Evolutionary conservation across 1,140 invertebrate genomes (phyloP).

Genomic region (Drosophila sechellia): DNA sequence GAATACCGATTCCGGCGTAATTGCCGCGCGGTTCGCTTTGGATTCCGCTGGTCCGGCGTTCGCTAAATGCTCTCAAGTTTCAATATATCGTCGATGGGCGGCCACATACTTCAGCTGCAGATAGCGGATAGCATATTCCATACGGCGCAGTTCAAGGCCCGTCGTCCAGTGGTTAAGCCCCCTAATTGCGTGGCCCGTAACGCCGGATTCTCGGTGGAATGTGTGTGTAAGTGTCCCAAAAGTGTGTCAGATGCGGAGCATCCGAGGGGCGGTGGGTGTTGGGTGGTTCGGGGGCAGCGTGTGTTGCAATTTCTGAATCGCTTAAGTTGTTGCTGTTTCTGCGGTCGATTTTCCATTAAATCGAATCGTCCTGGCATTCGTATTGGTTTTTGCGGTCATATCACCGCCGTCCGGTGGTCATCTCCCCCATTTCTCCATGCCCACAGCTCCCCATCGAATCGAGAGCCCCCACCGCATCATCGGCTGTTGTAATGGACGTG

Average conservation of each 20-base stretch:
- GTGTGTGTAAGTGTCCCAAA: conserved; percentile 28
- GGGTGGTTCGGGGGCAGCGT: not conserved
- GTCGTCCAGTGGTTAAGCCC: conserved; percentile 53
- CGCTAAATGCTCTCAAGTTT: conserved; percentile 51
- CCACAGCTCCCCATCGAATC: not conserved
- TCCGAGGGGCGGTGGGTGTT: not conserved
- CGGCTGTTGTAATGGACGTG: conserved; percentile 25
- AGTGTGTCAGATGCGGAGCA: conserved; percentile 14
- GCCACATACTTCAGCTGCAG: conserved; percentile 46
- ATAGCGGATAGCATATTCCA: not conserved
- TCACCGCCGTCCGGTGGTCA: conserved; percentile 32
- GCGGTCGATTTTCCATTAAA: conserved; percentile 78
- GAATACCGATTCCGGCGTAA: conserved; percentile 21
- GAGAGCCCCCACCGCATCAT: conserved; percentile 10
- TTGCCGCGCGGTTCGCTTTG: conserved; percentile 33
- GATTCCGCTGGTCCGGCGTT: conserved; percentile 23
- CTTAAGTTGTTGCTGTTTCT: conserved; percentile 74
- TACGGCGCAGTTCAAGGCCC: conserved; percentile 35
- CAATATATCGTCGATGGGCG: conserved; percentile 40
- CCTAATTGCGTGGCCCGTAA: conserved; percentile 60
- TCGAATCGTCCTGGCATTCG: conserved; percentile 64
- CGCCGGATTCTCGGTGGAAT: conserved; percentile 20
- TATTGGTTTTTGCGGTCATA: conserved; percentile 72
- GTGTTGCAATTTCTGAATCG: conserved; percentile 70
- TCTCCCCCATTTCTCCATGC: not conserved